Conservation (phyloP, 2,797 vertebrate species). For the Typhlichthys subterraneus region DNA sequence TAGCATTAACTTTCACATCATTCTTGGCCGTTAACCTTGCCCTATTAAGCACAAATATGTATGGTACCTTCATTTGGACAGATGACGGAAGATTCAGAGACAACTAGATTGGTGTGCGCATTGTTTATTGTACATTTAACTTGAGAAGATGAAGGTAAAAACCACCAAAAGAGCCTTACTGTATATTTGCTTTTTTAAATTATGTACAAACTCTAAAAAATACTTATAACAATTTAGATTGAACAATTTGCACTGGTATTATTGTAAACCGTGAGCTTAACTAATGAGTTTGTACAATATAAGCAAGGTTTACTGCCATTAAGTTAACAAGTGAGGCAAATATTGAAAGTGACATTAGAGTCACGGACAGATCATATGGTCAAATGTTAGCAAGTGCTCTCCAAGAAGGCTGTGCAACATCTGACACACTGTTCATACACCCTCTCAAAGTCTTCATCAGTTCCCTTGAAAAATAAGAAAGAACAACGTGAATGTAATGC, state of each 20-base stretch:
- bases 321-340: neutral
- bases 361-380: slow-evolving; percentile 2
- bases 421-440: slow-evolving; percentile 93
- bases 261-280: neutral
- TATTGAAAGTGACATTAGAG: slow-evolving; percentile 5
- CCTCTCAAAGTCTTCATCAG: slow-evolving; percentile 89
- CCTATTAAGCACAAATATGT: slow-evolving; percentile 9
- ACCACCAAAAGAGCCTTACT: too few species aligned
- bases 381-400: slow-evolving; percentile 74
- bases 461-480: slow-evolving; percentile 74
- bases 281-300: slow-evolving; percentile 11
- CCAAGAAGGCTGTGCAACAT: slow-evolving; percentile 93
- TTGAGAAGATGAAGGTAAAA: too few species aligned
- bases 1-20: slow-evolving; percentile 32
- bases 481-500: neutral
- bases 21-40: slow-evolving; percentile 22
- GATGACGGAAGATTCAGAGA: too few species aligned
- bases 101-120: too few species aligned
- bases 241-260: too few species aligned
- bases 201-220: neutral
- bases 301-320: slow-evolving; percentile 8
- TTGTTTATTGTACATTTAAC: too few species aligned
- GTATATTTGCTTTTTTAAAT: neutral
- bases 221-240: too few species aligned
- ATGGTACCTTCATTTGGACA: too few species aligned